These are phyloP conservation scores for Syrphus vitripennis DNA, from an alignment of 2,888 invertebrate genomes.

Conservation along the genomic window DNA sequence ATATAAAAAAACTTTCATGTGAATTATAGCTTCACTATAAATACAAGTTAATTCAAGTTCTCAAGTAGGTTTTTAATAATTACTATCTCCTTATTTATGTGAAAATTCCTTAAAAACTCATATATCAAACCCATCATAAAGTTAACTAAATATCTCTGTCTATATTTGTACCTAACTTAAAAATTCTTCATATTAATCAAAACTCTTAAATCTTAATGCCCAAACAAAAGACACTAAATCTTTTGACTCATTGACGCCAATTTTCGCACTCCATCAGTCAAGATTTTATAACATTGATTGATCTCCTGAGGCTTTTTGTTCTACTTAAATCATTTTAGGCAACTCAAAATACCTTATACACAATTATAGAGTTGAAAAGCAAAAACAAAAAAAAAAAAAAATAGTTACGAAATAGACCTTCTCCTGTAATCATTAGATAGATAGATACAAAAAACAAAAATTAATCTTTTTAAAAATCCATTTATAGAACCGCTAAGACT, in stretches of 20 bases:
- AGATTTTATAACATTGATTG: constrained; percentile 39
- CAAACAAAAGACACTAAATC: constrained; percentile 22
- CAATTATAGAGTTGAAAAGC: not conserved
- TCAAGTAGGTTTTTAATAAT: not conserved
- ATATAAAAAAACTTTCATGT: too few species aligned
- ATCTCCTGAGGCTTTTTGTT: constrained; percentile 29
- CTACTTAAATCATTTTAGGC: constrained; percentile 5
- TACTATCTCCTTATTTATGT: not conserved
- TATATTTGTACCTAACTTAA: too few species aligned
- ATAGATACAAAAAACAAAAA: constrained; percentile 1
- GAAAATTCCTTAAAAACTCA: not conserved
- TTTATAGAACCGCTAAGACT: constrained; percentile 50
- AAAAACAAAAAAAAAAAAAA: too few species aligned
- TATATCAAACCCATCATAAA: not conserved
- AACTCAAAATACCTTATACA: not conserved
- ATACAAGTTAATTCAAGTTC: too few species aligned
- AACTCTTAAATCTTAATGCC: constrained; percentile 25
- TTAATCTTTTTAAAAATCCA: constrained; percentile 41
- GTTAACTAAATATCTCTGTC: not conserved
- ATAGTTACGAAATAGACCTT: not conserved
- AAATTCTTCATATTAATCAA: constrained; percentile 28
- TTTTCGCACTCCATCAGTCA: constrained; percentile 47
- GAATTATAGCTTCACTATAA: not conserved
- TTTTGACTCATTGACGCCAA: constrained; percentile 33
- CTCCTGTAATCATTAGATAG: too few species aligned